These are phyloP conservation scores for Panonychus citri DNA, from an alignment of 1,140 invertebrate species.

Conservation along the genomic window DNA sequence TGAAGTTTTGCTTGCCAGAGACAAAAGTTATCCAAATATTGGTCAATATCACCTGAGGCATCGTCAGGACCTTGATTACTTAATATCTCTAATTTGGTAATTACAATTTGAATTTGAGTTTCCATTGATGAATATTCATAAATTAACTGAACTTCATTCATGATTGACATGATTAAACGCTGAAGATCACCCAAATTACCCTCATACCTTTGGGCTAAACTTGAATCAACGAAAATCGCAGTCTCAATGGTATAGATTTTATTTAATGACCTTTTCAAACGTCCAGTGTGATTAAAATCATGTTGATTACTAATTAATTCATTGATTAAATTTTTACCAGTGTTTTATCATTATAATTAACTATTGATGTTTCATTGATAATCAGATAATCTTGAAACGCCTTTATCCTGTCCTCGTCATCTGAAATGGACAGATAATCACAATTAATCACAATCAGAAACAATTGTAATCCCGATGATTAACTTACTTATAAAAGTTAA, in stretches of 20 bases:
- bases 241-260: slow-evolving; percentile 16
- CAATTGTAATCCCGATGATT: background rate
- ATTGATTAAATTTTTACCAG: too few species aligned
- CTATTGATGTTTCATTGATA: background rate
- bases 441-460: background rate
- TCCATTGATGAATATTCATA: slow-evolving; percentile 15
- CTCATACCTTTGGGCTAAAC: slow-evolving; percentile 11
- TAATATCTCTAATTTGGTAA: slow-evolving; percentile 14
- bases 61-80: slow-evolving; percentile 12
- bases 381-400: background rate
- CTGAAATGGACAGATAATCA: background rate
- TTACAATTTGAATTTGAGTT: slow-evolving; percentile 13
- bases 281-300: too few species aligned
- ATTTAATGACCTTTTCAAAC: background rate
- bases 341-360: too few species aligned
- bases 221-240: slow-evolving; percentile 18
- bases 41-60: slow-evolving; percentile 18
- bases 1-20: slow-evolving; percentile 18
- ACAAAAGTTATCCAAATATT: slow-evolving; percentile 23
- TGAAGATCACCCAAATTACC: slow-evolving; percentile 12
- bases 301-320: too few species aligned
- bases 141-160: slow-evolving; percentile 16
- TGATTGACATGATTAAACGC: slow-evolving; percentile 18
- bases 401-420: slow-evolving; percentile 1
- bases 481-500: slow-evolving; percentile 2